These are phyloP conservation scores for Valencia hispanica DNA, from an alignment of 2,797 vertebrate genomes.

Conservation along the genomic window DNA sequence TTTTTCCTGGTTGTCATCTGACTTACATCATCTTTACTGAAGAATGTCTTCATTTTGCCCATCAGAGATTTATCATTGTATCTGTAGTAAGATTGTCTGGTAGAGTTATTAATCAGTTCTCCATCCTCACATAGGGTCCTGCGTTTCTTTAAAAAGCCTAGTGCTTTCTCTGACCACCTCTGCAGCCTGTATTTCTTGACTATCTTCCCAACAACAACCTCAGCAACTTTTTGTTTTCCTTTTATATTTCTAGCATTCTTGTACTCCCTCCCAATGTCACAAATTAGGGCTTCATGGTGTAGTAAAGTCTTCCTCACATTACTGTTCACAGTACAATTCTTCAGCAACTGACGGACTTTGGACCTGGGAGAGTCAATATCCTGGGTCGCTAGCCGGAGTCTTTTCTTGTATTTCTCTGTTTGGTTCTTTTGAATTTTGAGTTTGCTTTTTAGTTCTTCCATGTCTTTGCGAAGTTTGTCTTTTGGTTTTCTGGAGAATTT, in stretches of 20 bases:
- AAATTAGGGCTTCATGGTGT: neutral
- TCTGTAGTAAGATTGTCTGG: neutral
- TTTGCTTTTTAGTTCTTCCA: too few relatives aligned
- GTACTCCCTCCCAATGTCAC: neutral
- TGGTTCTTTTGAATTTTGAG: too few relatives aligned
- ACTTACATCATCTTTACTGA: conserved; percentile 1
- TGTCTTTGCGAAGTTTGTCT: too few relatives aligned
- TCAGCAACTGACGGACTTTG: conserved; percentile 2
- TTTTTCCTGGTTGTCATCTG: neutral
- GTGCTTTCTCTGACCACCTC: neutral
- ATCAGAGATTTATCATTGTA: neutral
- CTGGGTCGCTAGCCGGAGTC: too few relatives aligned
- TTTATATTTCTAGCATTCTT: conserved; percentile 2
- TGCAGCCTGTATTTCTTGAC: conserved; percentile 4
- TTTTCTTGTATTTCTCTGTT: too few relatives aligned
- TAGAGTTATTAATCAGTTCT: neutral
- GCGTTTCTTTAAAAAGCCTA: neutral
- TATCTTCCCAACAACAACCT: neutral
- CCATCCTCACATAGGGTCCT: neutral
- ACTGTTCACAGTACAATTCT: neutral
- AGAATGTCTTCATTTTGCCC: neutral
- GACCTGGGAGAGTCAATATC: neutral
- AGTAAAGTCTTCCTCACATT: conserved; percentile 3
- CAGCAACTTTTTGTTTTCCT: neutral
- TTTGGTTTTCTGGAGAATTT: too few relatives aligned